Base-by-base conservation (phyloP, 2,113 vertebrate species). In the Indicator indicator region DNA sequence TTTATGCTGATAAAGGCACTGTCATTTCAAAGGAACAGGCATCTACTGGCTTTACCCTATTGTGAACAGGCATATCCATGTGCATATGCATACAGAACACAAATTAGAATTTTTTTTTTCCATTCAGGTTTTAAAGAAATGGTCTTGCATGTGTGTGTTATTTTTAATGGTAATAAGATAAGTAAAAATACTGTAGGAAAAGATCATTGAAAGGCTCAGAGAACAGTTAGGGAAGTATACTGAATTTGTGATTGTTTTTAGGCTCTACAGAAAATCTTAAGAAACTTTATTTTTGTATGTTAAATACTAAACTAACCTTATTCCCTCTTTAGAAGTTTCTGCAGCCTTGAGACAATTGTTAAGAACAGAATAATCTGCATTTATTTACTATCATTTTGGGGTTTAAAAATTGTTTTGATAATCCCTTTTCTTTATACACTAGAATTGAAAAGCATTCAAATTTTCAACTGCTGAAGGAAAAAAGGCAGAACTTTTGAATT, bases 261-360 rank as follows among this genome's bases (percentile, higher is more conserved):
- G 33, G 30, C 46, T 33, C 48, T 74, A 80, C 54, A 87, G 48
- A 92, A 93, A 94, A 86, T 62, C 4, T 12, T 64, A 70, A 70
- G 48, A 69, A 50, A 73, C 5, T 32, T 64, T 63, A 33, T 6
- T 10, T 73, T 64, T 80, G 11, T 85, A 19, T 50, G n/a, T 36
- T 90, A 67, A 77, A 42, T 86, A 62, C 55, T 95, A 81, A 89
- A 89, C 14, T 63, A 75, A 85, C 90, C 30, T 88, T 95, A 75
- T 30, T 92, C 95, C 26, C 28, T 95, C 62, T 75, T 73, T 42
- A 76, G 36, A 20, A 71, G 7, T 77, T 84, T 17, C 50, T 60
- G 18, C 42, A 83, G 69, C 32, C 32, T 71, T 82, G 44, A 50
- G 63, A 80, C 33, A 72, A 10, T n/a, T 71, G 71, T 88, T 95